These are phyloP conservation scores for Antheraea pernyi DNA, from an alignment of 1,140 invertebrate genomes.

Conservation along the genomic window DNA sequence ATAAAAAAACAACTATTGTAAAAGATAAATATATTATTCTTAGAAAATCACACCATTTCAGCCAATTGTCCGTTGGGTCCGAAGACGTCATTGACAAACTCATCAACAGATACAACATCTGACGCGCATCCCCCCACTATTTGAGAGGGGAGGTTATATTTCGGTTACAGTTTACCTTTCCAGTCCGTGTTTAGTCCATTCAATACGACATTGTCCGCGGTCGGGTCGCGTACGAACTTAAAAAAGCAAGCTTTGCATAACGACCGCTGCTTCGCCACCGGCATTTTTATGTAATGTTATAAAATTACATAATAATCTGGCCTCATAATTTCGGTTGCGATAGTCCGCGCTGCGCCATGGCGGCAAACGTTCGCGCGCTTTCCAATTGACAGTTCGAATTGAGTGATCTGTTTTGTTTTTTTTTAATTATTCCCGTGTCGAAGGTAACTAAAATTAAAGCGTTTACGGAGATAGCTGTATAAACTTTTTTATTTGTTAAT, in stretches of 20 bases:
- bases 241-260: constrained; percentile 57
- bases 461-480: constrained; percentile 1
- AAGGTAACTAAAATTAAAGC: background rate
- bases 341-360: constrained; percentile 56
- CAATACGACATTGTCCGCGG: background rate
- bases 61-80: no score
- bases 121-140: background rate
- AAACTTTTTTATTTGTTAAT: background rate
- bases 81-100: no score
- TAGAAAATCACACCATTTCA: no score
- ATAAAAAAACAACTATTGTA: no score
- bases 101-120: background rate
- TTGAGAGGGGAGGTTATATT: background rate
- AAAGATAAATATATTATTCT: no score
- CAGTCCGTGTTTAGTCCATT: background rate
- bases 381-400: constrained; percentile 40
- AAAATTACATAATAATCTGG: constrained; percentile 63
- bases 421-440: background rate
- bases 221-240: background rate
- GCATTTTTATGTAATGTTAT: constrained; percentile 75
- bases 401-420: constrained; percentile 5
- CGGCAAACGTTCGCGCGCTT: constrained; percentile 45
- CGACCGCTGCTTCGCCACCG: constrained; percentile 49
- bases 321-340: constrained; percentile 69
- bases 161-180: background rate